Percentiles rank a stretch among this genome's conserved stretches.
Conservation (phyloP, 1,140 invertebrate genomes). For the Pogonomyrmex barbatus region DNA sequence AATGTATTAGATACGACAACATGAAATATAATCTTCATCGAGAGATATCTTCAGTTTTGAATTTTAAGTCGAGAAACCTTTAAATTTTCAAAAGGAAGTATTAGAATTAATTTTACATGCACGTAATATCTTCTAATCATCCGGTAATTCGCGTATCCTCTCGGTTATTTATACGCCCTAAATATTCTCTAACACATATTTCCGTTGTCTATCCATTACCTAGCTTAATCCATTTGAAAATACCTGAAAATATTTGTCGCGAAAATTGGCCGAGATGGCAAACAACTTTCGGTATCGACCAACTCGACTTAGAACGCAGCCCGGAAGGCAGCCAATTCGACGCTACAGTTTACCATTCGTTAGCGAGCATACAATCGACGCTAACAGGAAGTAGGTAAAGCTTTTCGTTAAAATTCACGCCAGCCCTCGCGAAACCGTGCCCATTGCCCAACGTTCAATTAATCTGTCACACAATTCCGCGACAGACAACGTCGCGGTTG, state of each 20-base stretch:
- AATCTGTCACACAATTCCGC: neutral
- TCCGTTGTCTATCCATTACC: constrained; percentile 11
- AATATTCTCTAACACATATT: constrained; percentile 33
- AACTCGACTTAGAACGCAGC: constrained; percentile 45
- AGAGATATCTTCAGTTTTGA: neutral
- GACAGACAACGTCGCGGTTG: neutral
- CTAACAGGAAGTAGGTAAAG: constrained; percentile 68
- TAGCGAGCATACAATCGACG: constrained; percentile 47
- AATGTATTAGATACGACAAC: neutral
- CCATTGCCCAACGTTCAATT: constrained; percentile 25
- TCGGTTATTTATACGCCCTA: constrained; percentile 19
- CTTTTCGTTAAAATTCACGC: constrained; percentile 75
- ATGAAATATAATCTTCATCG: neutral
- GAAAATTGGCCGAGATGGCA: constrained; percentile 58
- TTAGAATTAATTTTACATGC: neutral
- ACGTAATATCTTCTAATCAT: constrained; percentile 23
- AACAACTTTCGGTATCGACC: constrained; percentile 30
- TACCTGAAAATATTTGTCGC: constrained; percentile 65
- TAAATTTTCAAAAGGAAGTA: neutral
- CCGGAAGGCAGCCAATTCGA: constrained; percentile 69
- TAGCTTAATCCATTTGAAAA: constrained; percentile 56
- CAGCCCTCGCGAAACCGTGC: neutral
- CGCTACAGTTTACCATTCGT: constrained; percentile 28
- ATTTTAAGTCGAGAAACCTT: neutral
- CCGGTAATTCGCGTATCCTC: constrained; percentile 1